A percentile compares a stretch with the other conserved stretches of the same genome.
Conservation (phyloP, 1,140 invertebrate species). For the Zaprionus capensis region DNA sequence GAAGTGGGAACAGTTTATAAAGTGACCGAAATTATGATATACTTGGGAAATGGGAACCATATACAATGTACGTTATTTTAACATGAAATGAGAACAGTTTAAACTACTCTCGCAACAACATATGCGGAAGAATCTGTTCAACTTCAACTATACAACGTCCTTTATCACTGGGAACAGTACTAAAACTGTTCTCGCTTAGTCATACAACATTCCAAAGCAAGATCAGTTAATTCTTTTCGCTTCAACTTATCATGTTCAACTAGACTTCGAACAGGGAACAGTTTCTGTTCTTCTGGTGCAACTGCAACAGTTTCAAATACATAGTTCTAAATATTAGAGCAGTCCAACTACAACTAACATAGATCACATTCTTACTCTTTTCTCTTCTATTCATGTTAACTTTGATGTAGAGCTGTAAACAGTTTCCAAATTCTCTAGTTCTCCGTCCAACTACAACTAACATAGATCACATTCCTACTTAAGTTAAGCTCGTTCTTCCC, state of each 20-base stretch:
- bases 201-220: neutral
- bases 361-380: too few species aligned
- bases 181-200: neutral
- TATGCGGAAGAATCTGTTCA: too few species aligned
- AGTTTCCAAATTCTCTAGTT: too few species aligned
- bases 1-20: neutral
- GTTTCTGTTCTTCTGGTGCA: neutral
- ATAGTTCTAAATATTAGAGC: too few species aligned
- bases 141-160: neutral
- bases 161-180: neutral
- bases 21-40: neutral
- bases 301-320: too few species aligned
- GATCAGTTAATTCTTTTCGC: neutral
- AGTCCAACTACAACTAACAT: too few species aligned
- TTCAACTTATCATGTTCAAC: neutral
- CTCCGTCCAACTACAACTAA: too few species aligned
- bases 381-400: too few species aligned
- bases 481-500: neutral
- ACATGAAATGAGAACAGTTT: neutral
- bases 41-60: neutral
- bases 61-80: neutral
- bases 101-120: neutral
- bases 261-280: neutral
- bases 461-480: neutral
- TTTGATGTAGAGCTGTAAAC: too few species aligned